These are phyloP conservation scores for Tapirus terrestris DNA, from an alignment of 2,113 vertebrate genomes.

Conservation along the genomic window DNA sequence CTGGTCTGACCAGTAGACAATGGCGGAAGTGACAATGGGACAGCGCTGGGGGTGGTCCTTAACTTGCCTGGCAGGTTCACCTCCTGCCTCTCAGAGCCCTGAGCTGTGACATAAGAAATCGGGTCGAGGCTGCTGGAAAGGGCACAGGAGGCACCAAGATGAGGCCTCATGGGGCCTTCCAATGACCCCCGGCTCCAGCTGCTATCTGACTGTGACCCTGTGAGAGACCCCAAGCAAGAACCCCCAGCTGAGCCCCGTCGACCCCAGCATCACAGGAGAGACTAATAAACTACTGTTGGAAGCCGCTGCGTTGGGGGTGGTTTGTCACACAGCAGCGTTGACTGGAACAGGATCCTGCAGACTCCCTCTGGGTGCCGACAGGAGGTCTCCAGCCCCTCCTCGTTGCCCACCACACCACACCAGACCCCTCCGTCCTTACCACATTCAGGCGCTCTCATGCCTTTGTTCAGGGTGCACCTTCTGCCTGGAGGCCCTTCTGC, in stretches of 20 bases:
- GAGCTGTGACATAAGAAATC: not conserved
- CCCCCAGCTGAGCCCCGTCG: not conserved
- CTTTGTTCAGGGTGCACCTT: not conserved
- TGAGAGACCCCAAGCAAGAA: not conserved
- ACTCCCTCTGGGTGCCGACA: not conserved
- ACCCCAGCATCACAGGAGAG: not conserved
- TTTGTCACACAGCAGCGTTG: not conserved
- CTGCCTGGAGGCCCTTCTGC: not conserved
- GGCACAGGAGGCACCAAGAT: fast-evolving
- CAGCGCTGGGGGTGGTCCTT: not conserved
- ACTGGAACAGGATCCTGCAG: not conserved
- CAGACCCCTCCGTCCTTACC: not conserved
- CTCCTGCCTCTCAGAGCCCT: not conserved
- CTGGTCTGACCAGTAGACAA: no score
- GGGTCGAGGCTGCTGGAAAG: not conserved
- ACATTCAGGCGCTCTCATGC: not conserved
- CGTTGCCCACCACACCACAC: not conserved
- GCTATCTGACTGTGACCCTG: not conserved
- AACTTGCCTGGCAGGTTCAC: not conserved
- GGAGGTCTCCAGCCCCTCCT: not conserved
- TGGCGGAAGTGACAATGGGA: not conserved
- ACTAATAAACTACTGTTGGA: fast-evolving
- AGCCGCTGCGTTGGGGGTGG: not conserved
- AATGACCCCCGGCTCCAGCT: not conserved
- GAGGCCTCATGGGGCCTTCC: not conserved